Evolutionary conservation across 2,797 vertebrate species (phyloP), one percentile per base, ranked within the genome.

Genomic region (Darevskia nairensis): DNA sequence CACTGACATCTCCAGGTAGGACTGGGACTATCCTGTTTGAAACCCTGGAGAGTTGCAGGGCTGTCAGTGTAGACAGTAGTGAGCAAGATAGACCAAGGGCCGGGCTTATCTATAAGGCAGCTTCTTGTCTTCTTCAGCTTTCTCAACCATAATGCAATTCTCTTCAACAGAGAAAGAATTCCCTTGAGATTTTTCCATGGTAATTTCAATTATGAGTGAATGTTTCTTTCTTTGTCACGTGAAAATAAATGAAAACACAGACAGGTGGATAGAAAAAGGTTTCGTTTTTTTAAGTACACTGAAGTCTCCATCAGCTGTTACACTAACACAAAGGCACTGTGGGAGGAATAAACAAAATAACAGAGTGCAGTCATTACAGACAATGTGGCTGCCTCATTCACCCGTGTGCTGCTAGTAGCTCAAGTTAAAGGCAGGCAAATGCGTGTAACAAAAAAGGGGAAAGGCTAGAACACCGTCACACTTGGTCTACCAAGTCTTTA

Each of bases 161-260:
- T 69, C 64, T 68, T 25, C 69, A 64, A 41, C n/a, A 27, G 19
- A 35, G 8, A 76, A 46, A 76, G n/a, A 75, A 15, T 82, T 19
- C 23, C 6, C 9, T 80, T 32, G 41, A 80, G 27, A 13, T 19
- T 81, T 44, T 25, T 32, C 35, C 59, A 41, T 21, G 23, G 35
- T 68, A 23, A n/a, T 77, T 55, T 35, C 46, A 21, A 55, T 29
- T 61, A 9, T 2, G 21, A 6, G 27, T 81, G 59, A 64, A 74
- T 32, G 61, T 81, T 35, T 4, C 10, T 59, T 80, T 6, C 29
- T 32, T 71, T 71, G 66, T 64, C 50, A 19, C 46, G 15, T 72
- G 66, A 80, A 80, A 84, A 88, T 84, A 84, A 88, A 84, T 35
- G 15, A 50, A 74, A 80, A 64, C 81, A 88, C 39, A 88, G 76